These are phyloP conservation scores for Corbicula japonica DNA, from an alignment of 2,888 invertebrate genomes.

Conservation along the genomic window DNA sequence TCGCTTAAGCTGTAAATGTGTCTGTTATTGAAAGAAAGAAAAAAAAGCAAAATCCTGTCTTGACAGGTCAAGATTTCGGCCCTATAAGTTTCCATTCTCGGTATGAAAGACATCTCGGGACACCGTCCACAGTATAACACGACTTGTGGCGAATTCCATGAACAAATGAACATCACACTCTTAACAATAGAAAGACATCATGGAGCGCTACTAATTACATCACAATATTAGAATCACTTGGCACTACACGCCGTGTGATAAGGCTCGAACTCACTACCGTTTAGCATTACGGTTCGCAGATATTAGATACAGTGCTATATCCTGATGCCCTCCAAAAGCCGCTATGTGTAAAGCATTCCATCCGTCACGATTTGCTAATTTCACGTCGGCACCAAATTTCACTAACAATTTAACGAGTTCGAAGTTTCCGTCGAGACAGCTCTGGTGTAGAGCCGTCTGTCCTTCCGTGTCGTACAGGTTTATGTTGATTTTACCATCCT, in stretches of 20 bases:
- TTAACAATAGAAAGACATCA: conserved; percentile 36
- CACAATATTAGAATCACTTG: conserved; percentile 16
- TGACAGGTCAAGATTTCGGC: too few species aligned
- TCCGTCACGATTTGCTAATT: conserved; percentile 86
- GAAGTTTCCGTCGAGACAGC: conserved; percentile 86
- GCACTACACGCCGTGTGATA: conserved; percentile 13
- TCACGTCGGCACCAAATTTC: conserved; percentile 86
- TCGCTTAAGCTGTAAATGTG: too few species aligned
- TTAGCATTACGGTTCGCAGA: conserved; percentile 67
- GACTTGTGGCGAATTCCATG: too few species aligned
- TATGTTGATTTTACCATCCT: conserved; percentile 85
- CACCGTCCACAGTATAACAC: too few species aligned
- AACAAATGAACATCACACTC: too few species aligned
- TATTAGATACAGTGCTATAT: conserved; percentile 84
- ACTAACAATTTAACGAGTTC: conserved; percentile 87
- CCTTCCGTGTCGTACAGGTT: conserved; percentile 86
- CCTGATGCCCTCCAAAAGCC: conserved; percentile 86
- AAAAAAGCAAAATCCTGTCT: too few species aligned
- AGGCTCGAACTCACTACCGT: conserved; percentile 36
- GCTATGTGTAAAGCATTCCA: conserved; percentile 87
- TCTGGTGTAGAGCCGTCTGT: conserved; percentile 86
- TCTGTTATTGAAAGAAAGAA: too few species aligned
- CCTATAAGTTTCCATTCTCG: conserved; percentile 14
- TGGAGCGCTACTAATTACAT: not conserved
- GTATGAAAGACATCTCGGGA: conserved; percentile 23